These are phyloP conservation scores for Heliornis fulica DNA, from an alignment of 2,113 vertebrate genomes.

Conservation along the genomic window DNA sequence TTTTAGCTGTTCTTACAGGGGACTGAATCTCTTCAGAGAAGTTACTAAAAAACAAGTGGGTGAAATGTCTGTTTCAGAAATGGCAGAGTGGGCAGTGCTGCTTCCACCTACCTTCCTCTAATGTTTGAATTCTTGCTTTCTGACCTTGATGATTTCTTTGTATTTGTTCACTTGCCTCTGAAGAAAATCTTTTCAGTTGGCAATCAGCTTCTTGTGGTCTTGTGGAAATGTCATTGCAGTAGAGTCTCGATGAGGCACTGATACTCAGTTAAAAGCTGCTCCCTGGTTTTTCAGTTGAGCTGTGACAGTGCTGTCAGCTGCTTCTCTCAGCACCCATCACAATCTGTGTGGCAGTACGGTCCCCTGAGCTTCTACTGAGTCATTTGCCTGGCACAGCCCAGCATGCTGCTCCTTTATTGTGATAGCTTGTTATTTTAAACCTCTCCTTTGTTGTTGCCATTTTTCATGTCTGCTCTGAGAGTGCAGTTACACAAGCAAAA, in stretches of 20 bases:
- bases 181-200: neutral
- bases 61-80: neutral
- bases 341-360: neutral
- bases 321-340: neutral
- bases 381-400: neutral
- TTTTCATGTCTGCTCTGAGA: neutral
- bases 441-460: neutral
- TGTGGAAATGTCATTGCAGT: neutral
- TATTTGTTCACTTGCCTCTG: neutral
- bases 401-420: neutral
- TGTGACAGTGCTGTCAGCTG: neutral
- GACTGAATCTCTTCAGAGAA: neutral
- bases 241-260: neutral
- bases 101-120: neutral
- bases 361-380: neutral
- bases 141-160: neutral
- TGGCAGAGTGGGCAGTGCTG: neutral
- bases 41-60: neutral
- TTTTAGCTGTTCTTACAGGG: neutral
- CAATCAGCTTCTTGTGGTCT: neutral
- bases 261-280: neutral
- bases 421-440: neutral
- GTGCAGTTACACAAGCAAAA: neutral
- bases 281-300: neutral
- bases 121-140: neutral